Base-by-base conservation (phyloP, 2,797 vertebrate genomes). In the Merluccius polli region DNA sequence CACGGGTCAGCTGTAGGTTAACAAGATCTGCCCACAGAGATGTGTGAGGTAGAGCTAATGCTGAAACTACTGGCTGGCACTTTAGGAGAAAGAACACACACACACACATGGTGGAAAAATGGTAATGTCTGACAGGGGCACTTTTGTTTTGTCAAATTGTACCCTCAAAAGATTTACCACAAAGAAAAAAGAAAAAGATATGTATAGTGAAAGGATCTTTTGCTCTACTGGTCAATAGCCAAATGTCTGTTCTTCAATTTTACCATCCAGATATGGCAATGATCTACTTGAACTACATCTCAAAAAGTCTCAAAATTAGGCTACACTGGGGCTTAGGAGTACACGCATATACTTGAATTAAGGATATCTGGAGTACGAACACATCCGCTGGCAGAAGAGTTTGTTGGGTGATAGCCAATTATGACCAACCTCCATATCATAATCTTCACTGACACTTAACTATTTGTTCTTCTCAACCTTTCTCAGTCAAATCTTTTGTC, bases 1-100 rank as follows among this genome's bases (percentile, higher is more conserved):
- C 75, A 82, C 76, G 85, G 88, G 87, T 91, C 87, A 88, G 77
- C 83, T 80, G 70, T 81, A 84, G 87, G 89, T 90, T 88, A 87
- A 87, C 79, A 77, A 82, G 88, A 86, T 82, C 76, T 84, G 72
- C 79, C 74, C 72, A 76, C 24, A 71, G 81, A 82, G 78, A 81
- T 85, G 72, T 79, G 77, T 81, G 79, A 36, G 72, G 74, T 67
- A 76, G 80, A 86, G 79, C 71, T 75, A 84, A 85, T 76, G n/a
- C 77, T 82, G 52, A 77, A 83, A 89, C 87, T 85, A 79, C 84
- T 85, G 87, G 79, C 78, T 72, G 83, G 75, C 78, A 83, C 75
- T 7, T 21, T 24, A 71, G 33, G 0, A 0, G 70, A 71, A 71
- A 36, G 11, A 72, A 27, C 16, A 79, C 83, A 87, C 86, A 70